phyloP scores from a whole-genome alignment of 2,113 vertebrate species.

The Trachemys scripta region DNA sequence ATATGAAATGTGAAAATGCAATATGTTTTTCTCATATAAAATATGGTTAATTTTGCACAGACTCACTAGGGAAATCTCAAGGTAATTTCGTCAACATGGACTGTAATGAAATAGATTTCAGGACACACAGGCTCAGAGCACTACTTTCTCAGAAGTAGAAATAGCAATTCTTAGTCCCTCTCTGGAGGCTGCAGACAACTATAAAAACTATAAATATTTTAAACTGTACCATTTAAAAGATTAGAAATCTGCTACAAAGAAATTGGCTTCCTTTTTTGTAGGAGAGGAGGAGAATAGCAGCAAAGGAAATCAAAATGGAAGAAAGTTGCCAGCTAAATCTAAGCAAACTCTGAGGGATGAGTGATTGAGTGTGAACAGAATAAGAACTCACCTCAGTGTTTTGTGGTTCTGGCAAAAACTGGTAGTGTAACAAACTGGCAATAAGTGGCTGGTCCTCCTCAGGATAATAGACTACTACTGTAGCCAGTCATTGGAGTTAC shows the following conservation, averaged over 20 bases:
- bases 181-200: conserved; percentile 42
- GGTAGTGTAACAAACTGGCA: neutral
- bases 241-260: conserved; percentile 47
- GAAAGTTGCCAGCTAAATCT: neutral
- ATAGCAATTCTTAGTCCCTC: conserved; percentile 46
- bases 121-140: conserved; percentile 13
- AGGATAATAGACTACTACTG: neutral
- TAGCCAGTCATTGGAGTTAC: neutral
- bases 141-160: conserved; percentile 33
- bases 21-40: conserved; percentile 59
- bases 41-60: conserved; percentile 62
- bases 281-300: neutral
- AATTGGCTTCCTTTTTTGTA: conserved; percentile 33
- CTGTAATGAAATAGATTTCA: conserved; percentile 58
- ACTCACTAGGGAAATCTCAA: conserved; percentile 51
- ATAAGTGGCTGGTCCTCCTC: neutral
- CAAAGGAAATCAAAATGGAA: neutral
- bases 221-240: conserved; percentile 29
- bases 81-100: conserved; percentile 61
- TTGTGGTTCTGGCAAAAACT: neutral
- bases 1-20: conserved; percentile 43
- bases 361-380: neutral
- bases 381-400: neutral
- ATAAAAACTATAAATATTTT: conserved; percentile 38
- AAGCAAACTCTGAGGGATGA: neutral